Base-by-base conservation (phyloP, 2,888 invertebrate species). In the Lathronympha strigana region DNA sequence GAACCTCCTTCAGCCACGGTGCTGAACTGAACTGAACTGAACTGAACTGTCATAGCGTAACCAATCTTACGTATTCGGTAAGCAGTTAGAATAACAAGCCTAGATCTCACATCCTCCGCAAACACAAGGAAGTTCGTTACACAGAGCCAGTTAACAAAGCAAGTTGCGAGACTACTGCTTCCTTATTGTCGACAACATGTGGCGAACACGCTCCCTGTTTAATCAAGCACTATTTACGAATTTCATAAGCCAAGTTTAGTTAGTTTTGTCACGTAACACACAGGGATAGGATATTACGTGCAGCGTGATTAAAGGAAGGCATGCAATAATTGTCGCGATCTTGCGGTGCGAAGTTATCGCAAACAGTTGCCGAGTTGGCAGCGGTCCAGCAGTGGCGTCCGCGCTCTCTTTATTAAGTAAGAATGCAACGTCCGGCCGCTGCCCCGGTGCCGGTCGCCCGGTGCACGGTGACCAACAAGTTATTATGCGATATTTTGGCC, bases 331-430 rank as follows among this genome's bases (percentile, higher is more conserved):
- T 58, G 53, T 47, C 19, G 47, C 38, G 53, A 63, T 45, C 51
- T 50, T 36, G 63, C 51, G 58, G 53, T 40, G 67, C 23, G 57
- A 63, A 63, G 47, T 63, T 62, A 38, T 67, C 58, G 25, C 58
- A 58, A 64, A 64, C 43, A 58, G 36, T 47, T n/a, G 25, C 50
- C 31, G 36, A 50, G 53, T 51, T 68, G 68, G 68, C 68, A 66
- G 21, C 31, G n/a, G n/a, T 57, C 68, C 68, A 68, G 51, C 53
- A 68, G 51, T 47, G 47, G 13, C 43, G 57, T 49, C 60, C 40
- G 43, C n/a, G 51, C 45, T 25, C 61, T 61, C 68, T 61, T 68
- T 68, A 68, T 68, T 64, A 64, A 66, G 57, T 66, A 66, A 68
- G 55, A 61, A 61, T 66, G 57, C 40, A 19, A 49, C 55, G 49